These are phyloP conservation scores for Harpalus rubripes DNA, from an alignment of 2,888 invertebrate genomes.

Conservation along the genomic window DNA sequence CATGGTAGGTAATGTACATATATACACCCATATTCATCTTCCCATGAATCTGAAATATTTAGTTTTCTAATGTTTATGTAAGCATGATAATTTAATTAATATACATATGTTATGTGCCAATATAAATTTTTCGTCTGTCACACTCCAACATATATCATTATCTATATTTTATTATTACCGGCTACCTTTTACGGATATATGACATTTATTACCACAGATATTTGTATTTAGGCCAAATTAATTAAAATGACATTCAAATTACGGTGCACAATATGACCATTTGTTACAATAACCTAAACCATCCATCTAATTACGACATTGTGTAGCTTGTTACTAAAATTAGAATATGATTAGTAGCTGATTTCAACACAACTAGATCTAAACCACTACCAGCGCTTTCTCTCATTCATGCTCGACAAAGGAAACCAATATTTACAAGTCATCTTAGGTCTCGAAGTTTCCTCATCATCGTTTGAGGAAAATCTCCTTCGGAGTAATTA, in stretches of 20 bases:
- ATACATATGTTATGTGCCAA: background rate
- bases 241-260: constrained; percentile 2
- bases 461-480: no score
- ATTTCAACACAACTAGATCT: background rate
- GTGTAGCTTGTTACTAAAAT: constrained; percentile 6
- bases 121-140: background rate
- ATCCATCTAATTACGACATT: background rate
- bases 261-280: background rate
- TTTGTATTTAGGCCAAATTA: background rate
- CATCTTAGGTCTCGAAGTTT: background rate
- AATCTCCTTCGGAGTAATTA: no score
- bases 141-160: background rate
- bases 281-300: background rate
- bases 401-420: constrained; percentile 12
- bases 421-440: background rate
- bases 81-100: constrained; percentile 1
- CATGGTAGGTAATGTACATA: no score
- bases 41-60: background rate
- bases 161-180: no score
- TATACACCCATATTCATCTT: background rate
- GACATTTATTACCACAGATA: background rate
- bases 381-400: background rate
- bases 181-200: background rate
- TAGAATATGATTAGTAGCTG: constrained; percentile 25
- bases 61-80: background rate